Evolutionary conservation across 2,113 vertebrate genomes (phyloP).

Genomic region (Brachypodius melanocephalos): DNA sequence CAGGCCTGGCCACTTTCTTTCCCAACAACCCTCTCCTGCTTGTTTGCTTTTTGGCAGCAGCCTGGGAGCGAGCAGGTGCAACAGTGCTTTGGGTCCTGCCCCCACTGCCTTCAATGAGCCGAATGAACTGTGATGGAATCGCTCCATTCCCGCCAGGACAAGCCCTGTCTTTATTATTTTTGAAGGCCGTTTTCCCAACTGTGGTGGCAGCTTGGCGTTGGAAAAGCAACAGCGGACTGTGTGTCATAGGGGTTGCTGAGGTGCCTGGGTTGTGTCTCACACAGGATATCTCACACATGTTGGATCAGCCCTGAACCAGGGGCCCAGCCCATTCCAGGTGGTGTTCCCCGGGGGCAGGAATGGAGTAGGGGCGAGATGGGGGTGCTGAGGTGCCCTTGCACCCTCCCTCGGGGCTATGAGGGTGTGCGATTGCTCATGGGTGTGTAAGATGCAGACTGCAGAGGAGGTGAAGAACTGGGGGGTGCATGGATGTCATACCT

Average conservation of each 20-base stretch:
- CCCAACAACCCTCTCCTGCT: not conserved
- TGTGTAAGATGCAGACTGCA: not conserved
- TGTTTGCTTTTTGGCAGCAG: constrained; percentile 26
- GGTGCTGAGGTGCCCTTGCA: not conserved
- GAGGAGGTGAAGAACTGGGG: not conserved
- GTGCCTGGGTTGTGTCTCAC: rapidly evolving
- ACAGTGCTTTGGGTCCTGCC: not conserved
- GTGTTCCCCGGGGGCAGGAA: not conserved
- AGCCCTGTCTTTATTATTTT: not conserved
- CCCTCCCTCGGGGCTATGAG: rapidly evolving
- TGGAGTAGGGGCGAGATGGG: not conserved
- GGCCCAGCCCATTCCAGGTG: rapidly evolving
- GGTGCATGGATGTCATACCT: no score
- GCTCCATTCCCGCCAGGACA: not conserved
- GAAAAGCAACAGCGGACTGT: not conserved
- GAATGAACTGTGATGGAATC: not conserved
- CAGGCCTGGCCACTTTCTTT: not conserved
- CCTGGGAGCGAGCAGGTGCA: not conserved
- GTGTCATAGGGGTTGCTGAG: not conserved
- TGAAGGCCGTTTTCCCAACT: not conserved
- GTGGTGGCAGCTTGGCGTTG: not conserved
- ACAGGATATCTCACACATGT: rapidly evolving
- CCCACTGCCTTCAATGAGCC: not conserved
- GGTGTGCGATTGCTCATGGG: not conserved
- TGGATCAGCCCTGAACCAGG: rapidly evolving